Conservation (phyloP, 2,888 invertebrate species). For the Linyphia triangularis region DNA sequence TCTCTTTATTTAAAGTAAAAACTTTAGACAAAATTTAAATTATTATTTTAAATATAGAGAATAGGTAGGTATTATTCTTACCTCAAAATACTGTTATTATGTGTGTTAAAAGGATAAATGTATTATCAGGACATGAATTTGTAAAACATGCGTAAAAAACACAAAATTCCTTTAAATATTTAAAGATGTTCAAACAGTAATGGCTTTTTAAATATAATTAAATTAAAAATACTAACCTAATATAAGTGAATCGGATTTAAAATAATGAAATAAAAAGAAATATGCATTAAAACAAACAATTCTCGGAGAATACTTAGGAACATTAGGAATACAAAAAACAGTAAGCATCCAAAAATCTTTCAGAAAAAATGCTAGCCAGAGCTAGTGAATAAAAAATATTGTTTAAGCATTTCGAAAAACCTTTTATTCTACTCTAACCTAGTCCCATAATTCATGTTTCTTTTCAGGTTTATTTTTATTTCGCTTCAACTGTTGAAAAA, state of each 20-base stretch:
- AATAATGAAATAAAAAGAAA: background rate
- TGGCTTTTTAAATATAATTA: too few species aligned
- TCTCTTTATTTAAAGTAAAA: too few species aligned
- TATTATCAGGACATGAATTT: too few species aligned
- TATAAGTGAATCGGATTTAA: background rate
- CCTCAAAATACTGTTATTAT: too few species aligned
- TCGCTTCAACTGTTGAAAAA: background rate
- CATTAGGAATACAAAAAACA: background rate
- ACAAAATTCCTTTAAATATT: too few species aligned
- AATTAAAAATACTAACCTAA: too few species aligned
- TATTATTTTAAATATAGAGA: too few species aligned
- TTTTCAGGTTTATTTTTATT: conserved; percentile 14
- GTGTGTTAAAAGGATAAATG: too few species aligned
- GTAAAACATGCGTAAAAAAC: too few species aligned
- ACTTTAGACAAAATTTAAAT: too few species aligned
- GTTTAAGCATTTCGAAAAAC: background rate
- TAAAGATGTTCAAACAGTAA: too few species aligned
- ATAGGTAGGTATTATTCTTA: too few species aligned
- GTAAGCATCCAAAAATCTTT: background rate
- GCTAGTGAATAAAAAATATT: background rate
- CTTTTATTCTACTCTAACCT: conserved; percentile 4
- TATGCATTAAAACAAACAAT: background rate
- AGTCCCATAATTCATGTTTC: conserved; percentile 32
- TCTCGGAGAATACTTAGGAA: background rate
- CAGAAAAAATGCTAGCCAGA: background rate